Percentiles rank a stretch among this genome's conserved stretches.
phyloP scores from a whole-genome alignment of 2,888 invertebrate genomes.

The Gortyna flavago region DNA sequence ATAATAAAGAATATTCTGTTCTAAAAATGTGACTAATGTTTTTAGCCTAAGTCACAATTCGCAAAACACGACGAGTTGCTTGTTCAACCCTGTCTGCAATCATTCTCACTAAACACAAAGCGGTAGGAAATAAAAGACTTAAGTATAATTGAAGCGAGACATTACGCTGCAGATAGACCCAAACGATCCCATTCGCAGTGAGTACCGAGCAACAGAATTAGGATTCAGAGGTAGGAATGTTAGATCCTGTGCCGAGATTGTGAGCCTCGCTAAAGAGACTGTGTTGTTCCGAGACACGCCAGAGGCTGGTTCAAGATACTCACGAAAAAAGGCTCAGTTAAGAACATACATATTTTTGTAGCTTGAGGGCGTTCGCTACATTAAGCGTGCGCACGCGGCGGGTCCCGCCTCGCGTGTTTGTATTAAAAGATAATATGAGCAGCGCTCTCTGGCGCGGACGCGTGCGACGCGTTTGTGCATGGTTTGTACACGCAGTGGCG shows the following conservation, averaged over 20 bases:
- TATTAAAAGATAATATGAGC: too few relatives aligned
- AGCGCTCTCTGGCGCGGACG: too few relatives aligned
- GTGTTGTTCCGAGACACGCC: background rate
- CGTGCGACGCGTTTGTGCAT: too few relatives aligned
- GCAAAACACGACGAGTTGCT: constrained; percentile 11
- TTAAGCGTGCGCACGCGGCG: too few relatives aligned
- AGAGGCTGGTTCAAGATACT: background rate
- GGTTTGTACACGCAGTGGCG: too few relatives aligned
- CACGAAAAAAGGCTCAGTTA: background rate
- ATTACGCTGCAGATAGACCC: constrained; percentile 23
- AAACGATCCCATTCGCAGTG: constrained; percentile 22
- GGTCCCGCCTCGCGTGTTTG: too few relatives aligned
- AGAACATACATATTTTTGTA: background rate
- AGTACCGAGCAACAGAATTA: constrained; percentile 24
- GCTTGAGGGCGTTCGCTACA: too few relatives aligned
- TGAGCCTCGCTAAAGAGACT: constrained; percentile 12
- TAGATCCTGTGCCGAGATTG: constrained; percentile 31
- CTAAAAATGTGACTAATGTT: background rate
- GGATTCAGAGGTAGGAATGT: constrained; percentile 35
- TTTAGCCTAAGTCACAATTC: background rate
- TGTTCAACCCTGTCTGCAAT: constrained; percentile 3
- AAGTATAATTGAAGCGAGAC: constrained; percentile 1
- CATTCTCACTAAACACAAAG: constrained; percentile 6
- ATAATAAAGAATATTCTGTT: background rate
- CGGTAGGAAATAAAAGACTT: constrained; percentile 24